Percentiles rank a stretch among this genome's conserved stretches.
Evolutionary conservation across 1,140 invertebrate species (phyloP).

Genomic region (Cherax quadricarinatus): DNA sequence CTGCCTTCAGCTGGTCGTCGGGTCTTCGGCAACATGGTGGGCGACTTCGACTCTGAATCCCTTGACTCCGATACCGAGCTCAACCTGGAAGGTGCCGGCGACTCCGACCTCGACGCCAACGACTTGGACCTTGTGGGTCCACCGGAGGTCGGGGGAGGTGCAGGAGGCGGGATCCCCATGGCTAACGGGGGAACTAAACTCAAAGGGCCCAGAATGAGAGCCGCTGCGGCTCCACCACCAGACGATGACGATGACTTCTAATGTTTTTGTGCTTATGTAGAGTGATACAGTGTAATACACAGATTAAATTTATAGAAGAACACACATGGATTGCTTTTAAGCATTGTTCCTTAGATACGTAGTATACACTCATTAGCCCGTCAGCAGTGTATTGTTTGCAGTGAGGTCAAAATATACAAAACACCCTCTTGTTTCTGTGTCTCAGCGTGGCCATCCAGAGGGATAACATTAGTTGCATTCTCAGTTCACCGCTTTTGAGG

Average conservation of each 20-base stretch:
- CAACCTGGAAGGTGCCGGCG: slow-evolving; percentile 52
- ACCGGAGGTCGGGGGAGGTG: slow-evolving; percentile 37
- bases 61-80: slow-evolving; percentile 53
- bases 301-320: too few relatives aligned
- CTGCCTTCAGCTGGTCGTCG: slow-evolving; percentile 10
- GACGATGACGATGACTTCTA: slow-evolving; percentile 50
- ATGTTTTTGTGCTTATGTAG: too few relatives aligned
- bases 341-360: too few relatives aligned
- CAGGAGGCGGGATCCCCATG: slow-evolving; percentile 27
- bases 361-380: too few relatives aligned
- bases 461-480: too few relatives aligned
- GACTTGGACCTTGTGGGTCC: slow-evolving; percentile 35
- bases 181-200: slow-evolving; percentile 36
- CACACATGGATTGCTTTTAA: too few relatives aligned
- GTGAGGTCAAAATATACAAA: too few relatives aligned
- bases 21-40: slow-evolving; percentile 52
- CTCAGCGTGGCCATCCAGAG: too few relatives aligned
- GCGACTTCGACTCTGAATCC: slow-evolving; percentile 47
- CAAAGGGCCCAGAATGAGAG: slow-evolving; percentile 41
- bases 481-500: too few relatives aligned
- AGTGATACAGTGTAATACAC: too few relatives aligned
- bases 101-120: slow-evolving; percentile 45
- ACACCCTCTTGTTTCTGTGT: too few relatives aligned
- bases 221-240: slow-evolving; percentile 18
- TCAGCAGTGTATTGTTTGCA: too few relatives aligned